phyloP scores from a whole-genome alignment of 2,888 invertebrate species.

The Acleris literana region DNA sequence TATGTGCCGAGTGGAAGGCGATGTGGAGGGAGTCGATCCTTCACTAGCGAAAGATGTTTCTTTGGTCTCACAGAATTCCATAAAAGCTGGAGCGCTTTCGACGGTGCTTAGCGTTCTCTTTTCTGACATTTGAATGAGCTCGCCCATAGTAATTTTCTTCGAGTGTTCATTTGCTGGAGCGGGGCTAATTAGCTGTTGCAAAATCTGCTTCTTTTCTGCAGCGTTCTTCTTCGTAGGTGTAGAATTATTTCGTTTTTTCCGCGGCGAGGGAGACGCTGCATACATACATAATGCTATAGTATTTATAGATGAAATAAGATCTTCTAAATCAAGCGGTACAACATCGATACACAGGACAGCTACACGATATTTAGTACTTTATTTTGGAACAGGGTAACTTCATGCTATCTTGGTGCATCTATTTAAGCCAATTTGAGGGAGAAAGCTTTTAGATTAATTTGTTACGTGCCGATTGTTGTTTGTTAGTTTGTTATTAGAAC shows the following conservation, averaged over 20 bases:
- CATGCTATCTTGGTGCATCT: constrained; percentile 57
- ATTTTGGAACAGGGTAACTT: constrained; percentile 1
- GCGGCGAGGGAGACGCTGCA: constrained; percentile 89
- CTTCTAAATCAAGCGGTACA: constrained; percentile 59
- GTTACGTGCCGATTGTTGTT: constrained; percentile 45
- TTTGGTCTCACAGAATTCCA: constrained; percentile 79
- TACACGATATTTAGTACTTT: constrained; percentile 52
- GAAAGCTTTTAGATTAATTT: constrained; percentile 2
- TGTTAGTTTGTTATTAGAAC: not conserved
- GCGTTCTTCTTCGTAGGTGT: constrained; percentile 90
- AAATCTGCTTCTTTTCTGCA: constrained; percentile 90
- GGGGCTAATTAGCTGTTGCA: constrained; percentile 90
- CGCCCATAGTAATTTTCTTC: constrained; percentile 87
- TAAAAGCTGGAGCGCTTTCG: constrained; percentile 77
- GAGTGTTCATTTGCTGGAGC: constrained; percentile 85
- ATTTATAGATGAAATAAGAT: constrained; percentile 39
- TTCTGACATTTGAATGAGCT: constrained; percentile 89
- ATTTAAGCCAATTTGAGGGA: constrained; percentile 50
- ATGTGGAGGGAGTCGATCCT: constrained; percentile 77
- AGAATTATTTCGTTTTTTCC: constrained; percentile 91
- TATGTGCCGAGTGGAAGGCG: constrained; percentile 82
- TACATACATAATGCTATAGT: constrained; percentile 44
- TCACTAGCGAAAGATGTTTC: constrained; percentile 86
- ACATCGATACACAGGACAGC: constrained; percentile 66
- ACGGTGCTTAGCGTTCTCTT: constrained; percentile 77